These are phyloP conservation scores for Ischnura elegans DNA, from an alignment of 2,888 invertebrate genomes.

Conservation along the genomic window DNA sequence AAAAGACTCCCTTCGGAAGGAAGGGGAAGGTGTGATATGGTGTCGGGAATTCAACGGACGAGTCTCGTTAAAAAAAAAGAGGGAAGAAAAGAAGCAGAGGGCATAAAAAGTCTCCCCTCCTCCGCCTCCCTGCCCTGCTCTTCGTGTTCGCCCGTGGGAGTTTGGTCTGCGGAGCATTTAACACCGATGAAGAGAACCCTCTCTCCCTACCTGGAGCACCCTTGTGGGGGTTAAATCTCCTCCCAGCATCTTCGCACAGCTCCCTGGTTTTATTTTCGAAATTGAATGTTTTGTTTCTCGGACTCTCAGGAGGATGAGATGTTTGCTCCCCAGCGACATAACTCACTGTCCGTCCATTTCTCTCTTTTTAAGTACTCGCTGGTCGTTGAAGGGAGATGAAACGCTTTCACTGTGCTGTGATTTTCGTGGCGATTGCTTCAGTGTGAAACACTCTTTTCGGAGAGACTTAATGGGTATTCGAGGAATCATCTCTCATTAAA, in stretches of 20 bases:
- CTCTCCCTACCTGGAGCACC: slow-evolving; percentile 22
- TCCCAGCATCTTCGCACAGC: not conserved
- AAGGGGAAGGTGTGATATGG: slow-evolving; percentile 37
- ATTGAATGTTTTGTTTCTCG: slow-evolving; percentile 24
- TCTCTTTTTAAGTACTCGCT: not conserved
- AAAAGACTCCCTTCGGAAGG: slow-evolving; percentile 25
- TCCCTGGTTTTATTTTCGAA: slow-evolving; percentile 15
- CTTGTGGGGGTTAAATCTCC: no score
- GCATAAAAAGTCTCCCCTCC: slow-evolving; percentile 5
- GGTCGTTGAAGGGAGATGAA: no score
- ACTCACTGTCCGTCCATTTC: not conserved
- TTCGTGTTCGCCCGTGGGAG: slow-evolving; percentile 30
- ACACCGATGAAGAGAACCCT: slow-evolving; percentile 30
- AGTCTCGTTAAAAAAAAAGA: slow-evolving; percentile 55
- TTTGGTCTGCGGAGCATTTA: slow-evolving; percentile 24
- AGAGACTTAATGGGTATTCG: no score
- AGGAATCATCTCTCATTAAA: no score
- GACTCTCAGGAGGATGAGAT: not conserved
- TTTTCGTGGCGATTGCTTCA: not conserved
- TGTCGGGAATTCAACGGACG: slow-evolving; percentile 62
- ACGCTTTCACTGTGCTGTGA: not conserved
- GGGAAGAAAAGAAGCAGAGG: no score
- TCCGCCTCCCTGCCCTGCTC: not conserved
- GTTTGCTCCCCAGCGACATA: not conserved
- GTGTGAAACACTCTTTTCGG: not conserved